These are phyloP conservation scores for Aplidium turbinatum DNA, from an alignment of 23 tunicate species.

Conservation along the genomic window DNA sequence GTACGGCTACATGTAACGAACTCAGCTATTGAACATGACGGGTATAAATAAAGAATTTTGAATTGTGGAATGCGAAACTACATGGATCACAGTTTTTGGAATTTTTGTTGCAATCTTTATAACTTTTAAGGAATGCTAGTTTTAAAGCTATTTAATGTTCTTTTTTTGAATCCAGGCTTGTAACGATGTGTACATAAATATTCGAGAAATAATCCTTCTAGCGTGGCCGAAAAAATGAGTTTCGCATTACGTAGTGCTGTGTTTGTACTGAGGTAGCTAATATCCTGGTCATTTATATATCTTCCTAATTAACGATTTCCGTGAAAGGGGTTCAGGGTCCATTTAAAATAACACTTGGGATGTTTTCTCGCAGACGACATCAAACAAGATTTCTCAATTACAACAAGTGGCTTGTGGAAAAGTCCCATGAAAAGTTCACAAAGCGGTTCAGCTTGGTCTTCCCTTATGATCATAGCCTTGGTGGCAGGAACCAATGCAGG, in stretches of 20 bases:
- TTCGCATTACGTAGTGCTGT: no score
- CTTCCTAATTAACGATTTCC: background rate
- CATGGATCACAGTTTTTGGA: no score
- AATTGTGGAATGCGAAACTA: no score
- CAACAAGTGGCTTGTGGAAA: conserved; percentile 65
- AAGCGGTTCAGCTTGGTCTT: conserved; percentile 40
- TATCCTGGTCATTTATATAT: background rate
- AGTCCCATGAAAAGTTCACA: conserved; percentile 63
- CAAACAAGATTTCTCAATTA: conserved; percentile 14
- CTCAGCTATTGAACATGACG: background rate
- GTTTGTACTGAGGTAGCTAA: background rate
- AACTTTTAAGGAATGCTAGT: no score
- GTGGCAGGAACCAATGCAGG: conserved; percentile 58
- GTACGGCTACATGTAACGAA: conserved; percentile 7
- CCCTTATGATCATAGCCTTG: conserved; percentile 53
- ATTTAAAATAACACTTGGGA: no score
- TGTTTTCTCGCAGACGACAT: conserved; percentile 38
- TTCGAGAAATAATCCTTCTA: no score
- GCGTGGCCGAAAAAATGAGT: no score
- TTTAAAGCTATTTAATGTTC: no score
- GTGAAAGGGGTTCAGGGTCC: no score
- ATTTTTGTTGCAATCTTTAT: no score
- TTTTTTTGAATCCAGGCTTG: no score
- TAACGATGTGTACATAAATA: no score
- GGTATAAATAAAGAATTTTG: background rate